Percentiles rank a stretch among this genome's conserved stretches.
phyloP scores from a whole-genome alignment of 2,888 invertebrate species.

The Xylophagus ater region DNA sequence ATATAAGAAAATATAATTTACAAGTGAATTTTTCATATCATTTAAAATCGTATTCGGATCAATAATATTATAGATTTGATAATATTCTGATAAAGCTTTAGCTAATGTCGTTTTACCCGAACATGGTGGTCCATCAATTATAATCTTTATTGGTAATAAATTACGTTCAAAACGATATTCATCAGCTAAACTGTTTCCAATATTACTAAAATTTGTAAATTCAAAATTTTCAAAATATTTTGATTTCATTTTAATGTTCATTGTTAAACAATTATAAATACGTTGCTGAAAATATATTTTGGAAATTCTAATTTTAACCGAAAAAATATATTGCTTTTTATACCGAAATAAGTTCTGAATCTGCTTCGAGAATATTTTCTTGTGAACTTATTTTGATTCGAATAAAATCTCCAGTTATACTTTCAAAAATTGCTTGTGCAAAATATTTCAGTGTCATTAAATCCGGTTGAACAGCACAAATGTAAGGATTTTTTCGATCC shows the following conservation, averaged over 20 bases:
- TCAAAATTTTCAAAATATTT: slow-evolving; percentile 44
- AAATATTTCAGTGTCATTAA: slow-evolving; percentile 44
- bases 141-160: slow-evolving; percentile 46
- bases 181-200: slow-evolving; percentile 38
- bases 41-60: slow-evolving; percentile 6
- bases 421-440: slow-evolving; percentile 41
- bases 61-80: slow-evolving; percentile 38
- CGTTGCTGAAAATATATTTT: slow-evolving; percentile 40
- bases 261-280: slow-evolving; percentile 44
- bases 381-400: slow-evolving; percentile 43
- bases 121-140: slow-evolving; percentile 55
- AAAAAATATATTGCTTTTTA: background rate
- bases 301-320: background rate
- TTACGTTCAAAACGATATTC: slow-evolving; percentile 44
- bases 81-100: slow-evolving; percentile 45
- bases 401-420: slow-evolving; percentile 14
- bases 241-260: slow-evolving; percentile 50
- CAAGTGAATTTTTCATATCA: slow-evolving; percentile 10
- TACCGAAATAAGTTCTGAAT: slow-evolving; percentile 41
- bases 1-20: no score
- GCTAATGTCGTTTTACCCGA: slow-evolving; percentile 53
- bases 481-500: slow-evolving; percentile 42
- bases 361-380: slow-evolving; percentile 48
- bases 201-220: slow-evolving; percentile 38
- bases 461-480: slow-evolving; percentile 52